A percentile compares a stretch with the other conserved stretches of the same genome.
These are phyloP conservation scores for Trachythela sp. DNA, from an alignment of 64 coral and sea anemone genomes.

Conservation along the genomic window DNA sequence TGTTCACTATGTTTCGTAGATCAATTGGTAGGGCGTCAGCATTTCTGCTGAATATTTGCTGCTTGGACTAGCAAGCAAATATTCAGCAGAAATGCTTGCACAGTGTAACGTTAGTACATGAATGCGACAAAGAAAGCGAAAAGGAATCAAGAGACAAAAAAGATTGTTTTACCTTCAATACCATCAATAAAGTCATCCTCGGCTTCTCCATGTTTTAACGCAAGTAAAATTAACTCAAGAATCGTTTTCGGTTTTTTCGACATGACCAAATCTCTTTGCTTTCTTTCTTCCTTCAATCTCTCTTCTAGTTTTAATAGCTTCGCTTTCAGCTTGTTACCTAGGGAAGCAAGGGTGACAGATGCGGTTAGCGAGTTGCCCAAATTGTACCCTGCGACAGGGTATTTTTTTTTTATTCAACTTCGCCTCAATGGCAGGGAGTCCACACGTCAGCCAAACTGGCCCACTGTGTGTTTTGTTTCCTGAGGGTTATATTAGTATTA, in stretches of 20 bases:
- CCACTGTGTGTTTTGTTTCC: too few species aligned
- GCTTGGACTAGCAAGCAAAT: too few species aligned
- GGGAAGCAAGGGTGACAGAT: background rate
- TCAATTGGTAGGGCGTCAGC: background rate
- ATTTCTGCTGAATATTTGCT: too few species aligned
- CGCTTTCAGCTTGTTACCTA: background rate
- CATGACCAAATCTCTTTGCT: background rate
- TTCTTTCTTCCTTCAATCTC: background rate
- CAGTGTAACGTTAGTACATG: too few species aligned
- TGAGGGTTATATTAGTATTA: too few species aligned
- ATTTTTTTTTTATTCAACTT: too few species aligned
- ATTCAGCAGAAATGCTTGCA: too few species aligned
- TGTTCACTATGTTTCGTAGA: background rate
- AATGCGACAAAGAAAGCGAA: too few species aligned
- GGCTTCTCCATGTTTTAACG: background rate
- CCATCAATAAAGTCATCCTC: background rate
- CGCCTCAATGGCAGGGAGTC: too few species aligned
- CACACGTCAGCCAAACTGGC: too few species aligned
- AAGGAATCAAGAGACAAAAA: too few species aligned
- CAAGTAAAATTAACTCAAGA: background rate
- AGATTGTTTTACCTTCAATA: background rate
- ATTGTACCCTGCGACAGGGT: too few species aligned
- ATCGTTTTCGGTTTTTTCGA: background rate
- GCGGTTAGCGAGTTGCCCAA: background rate
- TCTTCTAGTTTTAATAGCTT: background rate